Conservation (phyloP, 1,140 invertebrate genomes). For the Drosophila orosa region DNA sequence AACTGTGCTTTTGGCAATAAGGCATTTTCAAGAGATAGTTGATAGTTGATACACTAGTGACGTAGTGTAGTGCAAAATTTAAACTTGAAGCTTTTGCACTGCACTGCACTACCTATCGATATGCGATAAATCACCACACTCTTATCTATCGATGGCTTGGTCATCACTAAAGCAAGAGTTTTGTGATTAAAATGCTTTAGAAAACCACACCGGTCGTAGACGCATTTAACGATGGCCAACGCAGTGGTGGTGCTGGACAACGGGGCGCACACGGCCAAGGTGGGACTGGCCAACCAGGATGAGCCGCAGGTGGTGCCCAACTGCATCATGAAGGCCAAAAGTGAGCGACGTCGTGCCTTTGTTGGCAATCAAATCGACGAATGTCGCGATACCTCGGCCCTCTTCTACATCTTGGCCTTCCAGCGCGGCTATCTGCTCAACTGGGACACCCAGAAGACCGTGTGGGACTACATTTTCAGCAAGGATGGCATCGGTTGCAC, state of each 20-base stretch:
- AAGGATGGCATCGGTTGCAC: conserved; percentile 93
- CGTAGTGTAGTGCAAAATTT: too few relatives aligned
- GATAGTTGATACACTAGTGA: too few relatives aligned
- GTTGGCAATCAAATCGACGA: conserved; percentile 97
- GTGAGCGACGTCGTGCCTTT: conserved; percentile 95
- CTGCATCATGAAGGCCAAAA: conserved; percentile 99
- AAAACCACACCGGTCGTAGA: neutral
- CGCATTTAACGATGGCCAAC: conserved; percentile 36
- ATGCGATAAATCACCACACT: neutral
- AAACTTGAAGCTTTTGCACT: too few relatives aligned
- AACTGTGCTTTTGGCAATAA: neutral
- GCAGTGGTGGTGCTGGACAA: conserved; percentile 90
- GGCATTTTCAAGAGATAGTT: too few relatives aligned
- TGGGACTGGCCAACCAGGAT: conserved; percentile 89
- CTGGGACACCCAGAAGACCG: conserved; percentile 96
- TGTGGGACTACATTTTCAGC: conserved; percentile 98
- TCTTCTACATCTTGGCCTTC: conserved; percentile 97
- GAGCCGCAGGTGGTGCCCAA: conserved; percentile 93
- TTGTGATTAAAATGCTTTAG: conserved; percentile 18
- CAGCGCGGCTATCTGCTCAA: conserved; percentile 98
- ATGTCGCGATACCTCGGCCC: conserved; percentile 96
- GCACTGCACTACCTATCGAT: neutral
- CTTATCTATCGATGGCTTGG: neutral
- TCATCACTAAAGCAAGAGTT: conserved; percentile 17
- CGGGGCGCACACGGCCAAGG: conserved; percentile 94